phyloP scores from a whole-genome alignment of 2,888 invertebrate genomes.

The Zaprionus obscuricornis region DNA sequence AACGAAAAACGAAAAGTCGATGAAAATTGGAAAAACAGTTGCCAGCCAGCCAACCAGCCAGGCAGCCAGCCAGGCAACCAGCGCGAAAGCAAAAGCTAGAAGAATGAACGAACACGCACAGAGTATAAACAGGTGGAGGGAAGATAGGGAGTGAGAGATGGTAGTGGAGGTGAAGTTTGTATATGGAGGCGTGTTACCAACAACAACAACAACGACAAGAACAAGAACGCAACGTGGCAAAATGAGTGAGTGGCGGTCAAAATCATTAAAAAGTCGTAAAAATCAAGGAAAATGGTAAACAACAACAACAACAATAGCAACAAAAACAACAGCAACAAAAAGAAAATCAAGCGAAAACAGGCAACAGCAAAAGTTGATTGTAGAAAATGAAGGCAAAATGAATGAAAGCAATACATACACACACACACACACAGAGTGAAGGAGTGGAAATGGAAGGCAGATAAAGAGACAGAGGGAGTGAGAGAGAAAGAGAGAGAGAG shows the following conservation, averaged over 20 bases:
- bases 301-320: slow-evolving; percentile 34
- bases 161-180: neutral
- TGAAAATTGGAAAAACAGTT: slow-evolving; percentile 68
- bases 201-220: slow-evolving; percentile 26
- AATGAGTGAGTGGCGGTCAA: slow-evolving; percentile 79
- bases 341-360: slow-evolving; percentile 20
- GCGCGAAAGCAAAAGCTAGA: slow-evolving; percentile 37
- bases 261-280: slow-evolving; percentile 79
- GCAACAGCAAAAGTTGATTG: neutral
- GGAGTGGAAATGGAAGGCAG: too few species aligned
- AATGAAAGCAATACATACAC: too few species aligned
- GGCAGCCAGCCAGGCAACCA: neutral
- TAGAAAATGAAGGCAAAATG: too few species aligned
- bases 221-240: slow-evolving; percentile 52
- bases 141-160: neutral
- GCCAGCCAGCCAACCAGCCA: too few species aligned
- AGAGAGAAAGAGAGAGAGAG: neutral
- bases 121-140: slow-evolving; percentile 2
- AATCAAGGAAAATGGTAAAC: slow-evolving; percentile 73
- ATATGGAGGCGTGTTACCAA: neutral
- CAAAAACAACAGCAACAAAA: neutral
- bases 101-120: slow-evolving; percentile 21
- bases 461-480: neutral
- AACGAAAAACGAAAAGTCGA: slow-evolving; percentile 63
- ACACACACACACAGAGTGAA: too few species aligned